Percentiles rank a stretch among this genome's conserved stretches.
phyloP scores from a whole-genome alignment of 2,888 invertebrate genomes.

The Rhagophthalmus giganteus region DNA sequence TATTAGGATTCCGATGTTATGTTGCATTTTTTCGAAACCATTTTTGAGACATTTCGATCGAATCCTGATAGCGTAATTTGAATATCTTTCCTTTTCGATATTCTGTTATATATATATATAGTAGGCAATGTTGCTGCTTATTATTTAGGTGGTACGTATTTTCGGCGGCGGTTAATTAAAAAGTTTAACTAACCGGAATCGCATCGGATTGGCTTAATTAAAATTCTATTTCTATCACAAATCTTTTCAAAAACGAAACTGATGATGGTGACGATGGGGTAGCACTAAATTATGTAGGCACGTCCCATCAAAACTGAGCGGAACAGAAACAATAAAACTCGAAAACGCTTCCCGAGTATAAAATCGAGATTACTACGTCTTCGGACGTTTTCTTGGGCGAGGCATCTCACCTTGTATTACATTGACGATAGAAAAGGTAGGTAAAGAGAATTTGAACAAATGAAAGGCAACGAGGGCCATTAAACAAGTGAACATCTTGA shows the following conservation, averaged over 20 bases:
- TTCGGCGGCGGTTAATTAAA: no score
- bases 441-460: conserved; percentile 42
- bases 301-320: no score
- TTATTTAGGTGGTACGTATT: no score
- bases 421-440: conserved; percentile 22
- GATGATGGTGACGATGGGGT: no score
- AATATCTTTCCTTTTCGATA: conserved; percentile 31
- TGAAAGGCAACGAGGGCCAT: conserved; percentile 53
- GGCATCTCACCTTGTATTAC: conserved; percentile 14
- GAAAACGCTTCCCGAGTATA: conserved; percentile 8
- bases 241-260: no score
- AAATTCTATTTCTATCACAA: neutral
- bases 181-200: no score
- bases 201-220: no score
- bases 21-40: conserved; percentile 43
- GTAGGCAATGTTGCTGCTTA: no score
- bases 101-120: no score
- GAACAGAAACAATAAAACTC: no score
- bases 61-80: conserved; percentile 38
- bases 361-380: conserved; percentile 11
- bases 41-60: conserved; percentile 37
- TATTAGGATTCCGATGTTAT: conserved; percentile 50
- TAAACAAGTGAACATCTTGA: conserved; percentile 58
- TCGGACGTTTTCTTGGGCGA: conserved; percentile 4
- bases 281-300: no score